Evolutionary conservation across 2,888 invertebrate species (phyloP).

Genomic region (Erannis defoliaria): DNA sequence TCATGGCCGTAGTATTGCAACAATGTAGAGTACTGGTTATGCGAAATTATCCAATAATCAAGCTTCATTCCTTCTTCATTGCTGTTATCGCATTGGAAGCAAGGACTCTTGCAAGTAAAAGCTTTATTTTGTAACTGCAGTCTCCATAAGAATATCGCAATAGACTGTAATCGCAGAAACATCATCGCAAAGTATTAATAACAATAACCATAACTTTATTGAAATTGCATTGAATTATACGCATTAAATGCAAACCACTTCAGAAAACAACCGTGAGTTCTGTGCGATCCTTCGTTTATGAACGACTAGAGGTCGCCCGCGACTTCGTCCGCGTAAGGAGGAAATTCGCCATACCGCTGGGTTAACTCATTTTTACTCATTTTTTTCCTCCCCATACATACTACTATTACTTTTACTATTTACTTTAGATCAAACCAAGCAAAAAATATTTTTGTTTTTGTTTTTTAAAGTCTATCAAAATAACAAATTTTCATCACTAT

Average conservation of each 20-base stretch:
- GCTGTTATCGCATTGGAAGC: slow-evolving; percentile 41
- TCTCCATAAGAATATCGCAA: slow-evolving; percentile 34
- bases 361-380: too few relatives aligned
- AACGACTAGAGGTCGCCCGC: too few relatives aligned
- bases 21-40: slow-evolving; percentile 51
- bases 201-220: slow-evolving; percentile 23
- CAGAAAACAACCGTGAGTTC: slow-evolving; percentile 29
- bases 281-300: slow-evolving; percentile 29
- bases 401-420: too few relatives aligned
- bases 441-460: too few relatives aligned
- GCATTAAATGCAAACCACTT: slow-evolving; percentile 12
- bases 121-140: slow-evolving; percentile 44
- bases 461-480: too few relatives aligned
- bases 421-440: too few relatives aligned
- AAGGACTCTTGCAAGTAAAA: slow-evolving; percentile 37
- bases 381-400: too few relatives aligned
- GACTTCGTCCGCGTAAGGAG: too few relatives aligned
- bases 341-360: too few relatives aligned
- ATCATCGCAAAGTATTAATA: slow-evolving; percentile 14
- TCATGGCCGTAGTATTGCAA: slow-evolving; percentile 42
- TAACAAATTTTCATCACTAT: too few relatives aligned
- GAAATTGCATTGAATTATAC: slow-evolving; percentile 17
- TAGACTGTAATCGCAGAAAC: slow-evolving; percentile 35
- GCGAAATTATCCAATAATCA: slow-evolving; percentile 54
- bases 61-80: slow-evolving; percentile 41